Percentiles rank a stretch among this genome's conserved stretches.
phyloP scores from a whole-genome alignment of 2,888 invertebrate genomes.

The Thalpophila matura region DNA sequence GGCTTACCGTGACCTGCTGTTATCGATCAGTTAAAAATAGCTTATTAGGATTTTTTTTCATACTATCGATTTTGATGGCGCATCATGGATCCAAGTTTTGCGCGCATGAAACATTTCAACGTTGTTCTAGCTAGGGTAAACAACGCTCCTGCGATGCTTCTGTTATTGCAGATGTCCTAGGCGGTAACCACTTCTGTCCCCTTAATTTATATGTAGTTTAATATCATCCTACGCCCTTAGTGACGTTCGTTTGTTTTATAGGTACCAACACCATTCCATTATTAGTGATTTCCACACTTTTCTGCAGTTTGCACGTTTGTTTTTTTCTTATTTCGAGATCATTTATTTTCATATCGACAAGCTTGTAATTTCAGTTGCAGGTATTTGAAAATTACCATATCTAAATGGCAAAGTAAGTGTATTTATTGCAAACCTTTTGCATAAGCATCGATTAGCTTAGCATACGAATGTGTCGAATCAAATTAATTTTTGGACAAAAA shows the following conservation, averaged over 20 bases:
- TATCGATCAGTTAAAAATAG: not conserved
- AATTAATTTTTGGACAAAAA: not conserved
- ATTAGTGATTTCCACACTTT: not conserved
- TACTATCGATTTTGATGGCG: too few species aligned
- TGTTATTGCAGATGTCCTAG: too few species aligned
- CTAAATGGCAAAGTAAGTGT: not conserved
- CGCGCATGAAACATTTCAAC: too few species aligned
- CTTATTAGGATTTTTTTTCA: not conserved
- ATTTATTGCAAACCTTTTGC: conserved; percentile 11
- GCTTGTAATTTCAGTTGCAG: not conserved
- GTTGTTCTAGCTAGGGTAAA: too few species aligned
- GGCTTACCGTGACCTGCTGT: conserved; percentile 8
- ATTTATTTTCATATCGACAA: not conserved
- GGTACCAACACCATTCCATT: not conserved
- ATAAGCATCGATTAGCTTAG: not conserved
- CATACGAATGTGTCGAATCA: conserved; percentile 12
- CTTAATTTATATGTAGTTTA: too few species aligned
- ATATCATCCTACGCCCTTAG: too few species aligned
- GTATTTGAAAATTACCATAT: conserved; percentile 6
- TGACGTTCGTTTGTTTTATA: too few species aligned
- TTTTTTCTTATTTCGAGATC: not conserved
- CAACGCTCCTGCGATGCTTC: too few species aligned
- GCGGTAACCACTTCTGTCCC: too few species aligned
- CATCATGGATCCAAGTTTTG: too few species aligned
- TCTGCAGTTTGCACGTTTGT: too few species aligned